Base-by-base conservation (phyloP, 2,113 vertebrate genomes). In the Gasterosteus aculeatus region DNA sequence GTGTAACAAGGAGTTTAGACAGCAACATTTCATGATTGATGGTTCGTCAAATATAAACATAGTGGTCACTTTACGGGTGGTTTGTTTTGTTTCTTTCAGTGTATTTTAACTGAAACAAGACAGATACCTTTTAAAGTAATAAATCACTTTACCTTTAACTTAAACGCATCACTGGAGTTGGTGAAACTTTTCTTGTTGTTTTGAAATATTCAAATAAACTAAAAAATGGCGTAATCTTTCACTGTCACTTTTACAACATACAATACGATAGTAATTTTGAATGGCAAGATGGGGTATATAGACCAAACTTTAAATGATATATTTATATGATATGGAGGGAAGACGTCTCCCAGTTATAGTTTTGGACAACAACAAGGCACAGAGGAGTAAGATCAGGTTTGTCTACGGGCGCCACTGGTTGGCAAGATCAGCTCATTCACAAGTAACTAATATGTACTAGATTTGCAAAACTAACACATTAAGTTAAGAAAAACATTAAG, bases 1-100 rank as follows among this genome's bases (percentile, higher is more conserved):
- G 70, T 56, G 39, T 44, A 69, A 63, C 26, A 26, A 16, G n/a
- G 59, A 78, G 22, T 12, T 63, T 12, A 33, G 39, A 44, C 44
- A 38, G n/a, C 58, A 63, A 49, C 12, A 8, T 61, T 38, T 54
- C 69, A 6, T 42, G 64, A 79, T 29, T 73, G 22, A 85, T 71
- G 64, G 35, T 41, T 68, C 41, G 12, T 46, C 14, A 59, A 46
- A 51, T 4, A 46, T 42, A 35, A 35, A 54, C 38, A 44, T n/a
- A 18, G 22, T 16, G 18, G 47, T 9, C 9, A 10, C 3, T 10
- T 10, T 10, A 7, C 16, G n/a, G 35, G 16, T 61, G 29, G 29
- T 51, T 18, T 47, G 22, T 19, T 29, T 64, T 46, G 41, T 46
- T 46, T 18, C 18, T 46, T 49, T 44, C 9, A 22, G 10, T 29